phyloP scores from a whole-genome alignment of 2,888 invertebrate genomes.

The Dioctria rufipes region DNA sequence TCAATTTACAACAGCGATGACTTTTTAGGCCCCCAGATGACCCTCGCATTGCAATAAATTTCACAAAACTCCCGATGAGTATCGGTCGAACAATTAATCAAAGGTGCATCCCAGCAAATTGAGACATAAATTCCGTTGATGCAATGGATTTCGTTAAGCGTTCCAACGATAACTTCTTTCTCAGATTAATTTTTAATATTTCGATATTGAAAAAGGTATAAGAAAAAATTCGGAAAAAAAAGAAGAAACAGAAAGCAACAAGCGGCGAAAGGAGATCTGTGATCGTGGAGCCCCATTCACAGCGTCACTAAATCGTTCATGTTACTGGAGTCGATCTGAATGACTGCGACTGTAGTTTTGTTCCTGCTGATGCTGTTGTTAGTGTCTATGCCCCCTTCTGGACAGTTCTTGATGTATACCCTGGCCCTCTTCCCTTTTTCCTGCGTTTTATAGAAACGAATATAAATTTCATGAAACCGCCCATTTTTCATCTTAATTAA shows the following conservation, averaged over 20 bases:
- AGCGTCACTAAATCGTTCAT: not conserved
- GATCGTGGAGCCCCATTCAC: not conserved
- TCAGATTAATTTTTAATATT: constrained; percentile 50
- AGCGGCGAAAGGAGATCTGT: not conserved
- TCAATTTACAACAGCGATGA: constrained; percentile 47
- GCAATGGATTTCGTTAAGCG: constrained; percentile 38
- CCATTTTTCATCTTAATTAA: constrained; percentile 54
- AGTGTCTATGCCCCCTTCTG: not conserved
- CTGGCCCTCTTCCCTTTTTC: too few species aligned
- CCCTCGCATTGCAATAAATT: constrained; percentile 36
- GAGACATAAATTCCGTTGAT: constrained; percentile 68
- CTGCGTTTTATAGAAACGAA: constrained; percentile 22
- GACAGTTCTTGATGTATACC: not conserved
- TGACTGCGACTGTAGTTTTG: not conserved
- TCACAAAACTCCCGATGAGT: constrained; percentile 60
- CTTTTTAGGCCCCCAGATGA: constrained; percentile 40
- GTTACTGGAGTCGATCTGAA: constrained; percentile 3
- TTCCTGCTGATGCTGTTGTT: not conserved
- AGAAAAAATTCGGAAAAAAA: not conserved
- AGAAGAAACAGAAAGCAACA: not conserved
- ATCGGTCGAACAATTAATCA: constrained; percentile 62
- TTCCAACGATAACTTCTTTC: constrained; percentile 45
- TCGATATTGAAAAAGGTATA: constrained; percentile 25
- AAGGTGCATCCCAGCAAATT: constrained; percentile 65
- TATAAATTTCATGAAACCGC: constrained; percentile 42